Evolutionary conservation across 2,888 invertebrate species (phyloP).

Genomic region (Selenia dentaria): DNA sequence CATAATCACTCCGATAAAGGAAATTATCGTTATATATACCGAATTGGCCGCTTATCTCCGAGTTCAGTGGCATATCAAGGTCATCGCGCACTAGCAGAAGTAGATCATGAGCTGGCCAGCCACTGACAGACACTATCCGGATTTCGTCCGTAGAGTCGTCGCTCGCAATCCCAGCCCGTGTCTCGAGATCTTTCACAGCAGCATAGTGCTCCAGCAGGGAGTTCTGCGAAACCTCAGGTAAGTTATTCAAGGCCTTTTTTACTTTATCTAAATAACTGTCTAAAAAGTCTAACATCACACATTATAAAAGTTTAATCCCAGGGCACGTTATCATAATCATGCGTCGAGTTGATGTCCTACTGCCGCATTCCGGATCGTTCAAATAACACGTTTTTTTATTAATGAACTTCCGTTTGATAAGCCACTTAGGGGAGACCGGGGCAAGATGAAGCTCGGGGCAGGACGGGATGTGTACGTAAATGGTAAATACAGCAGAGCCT

Average conservation of each 20-base stretch:
- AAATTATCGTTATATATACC: slow-evolving; percentile 44
- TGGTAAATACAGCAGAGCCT: slow-evolving; percentile 12
- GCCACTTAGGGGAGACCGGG: slow-evolving; percentile 15
- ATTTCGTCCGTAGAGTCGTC: slow-evolving; percentile 63
- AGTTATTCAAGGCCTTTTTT: too few species aligned
- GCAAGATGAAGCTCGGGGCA: slow-evolving; percentile 15
- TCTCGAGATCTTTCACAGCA: slow-evolving; percentile 62
- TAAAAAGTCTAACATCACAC: too few species aligned
- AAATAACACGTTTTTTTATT: too few species aligned
- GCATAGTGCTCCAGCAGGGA: slow-evolving; percentile 61
- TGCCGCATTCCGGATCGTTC: too few species aligned
- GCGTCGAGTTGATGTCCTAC: too few species aligned
- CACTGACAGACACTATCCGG: slow-evolving; percentile 64
- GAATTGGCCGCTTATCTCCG: slow-evolving; percentile 56
- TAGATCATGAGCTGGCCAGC: slow-evolving; percentile 70
- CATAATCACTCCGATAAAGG: slow-evolving; percentile 11
- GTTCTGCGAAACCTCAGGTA: slow-evolving; percentile 47
- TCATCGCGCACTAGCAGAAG: slow-evolving; percentile 61
- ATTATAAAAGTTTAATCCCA: too few species aligned
- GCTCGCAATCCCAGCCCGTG: slow-evolving; percentile 45
- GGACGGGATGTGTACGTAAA: slow-evolving; percentile 6
- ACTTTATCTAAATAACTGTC: too few species aligned
- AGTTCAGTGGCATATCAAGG: slow-evolving; percentile 43
- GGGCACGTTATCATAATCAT: too few species aligned
- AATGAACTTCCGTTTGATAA: too few species aligned